Evolutionary conservation across 2,113 vertebrate species (phyloP), one percentile per base, ranked within the genome.

Genomic region (Eublepharis macularius): DNA sequence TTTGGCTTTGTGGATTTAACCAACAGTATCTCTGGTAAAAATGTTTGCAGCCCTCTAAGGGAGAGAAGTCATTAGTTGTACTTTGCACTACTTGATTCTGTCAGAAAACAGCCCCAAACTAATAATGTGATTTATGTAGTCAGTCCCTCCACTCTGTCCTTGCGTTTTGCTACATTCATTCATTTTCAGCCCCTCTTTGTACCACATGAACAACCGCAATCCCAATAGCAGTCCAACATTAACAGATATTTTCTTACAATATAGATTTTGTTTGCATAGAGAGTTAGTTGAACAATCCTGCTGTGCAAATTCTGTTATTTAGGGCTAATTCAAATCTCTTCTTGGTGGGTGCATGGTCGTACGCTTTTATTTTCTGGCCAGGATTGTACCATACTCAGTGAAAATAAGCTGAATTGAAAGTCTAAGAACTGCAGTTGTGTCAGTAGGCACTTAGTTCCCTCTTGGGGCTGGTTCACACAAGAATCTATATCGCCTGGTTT

Each of bases 191-290:
- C 2, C 4, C 9, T 65, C 73, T 34, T 2, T 86, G 86, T 69
- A 65, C 19, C 68, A 26, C 74, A 66, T 81, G 70, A 89, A 84
- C 0, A 39, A 91, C 87, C 91, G 79, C 43, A 87, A 47, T 60
- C 6, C 66, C 43, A 76, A 65, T 57, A 69, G 26, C 14, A 80
- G 14, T 84, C 72, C 92, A 94, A 85, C 2, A 57, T 36, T 80
- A 91, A 84, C 91, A 92, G 76, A 43, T 4, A 80, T 80, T 92
- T 92, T 87, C 82, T 91, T 94, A 84, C 89, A 87, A 80, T 74
- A 81, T 2, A 92, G 85, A 87, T 92, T 39, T 77, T 89, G 89
- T 92, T 86, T 90, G 41, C 68, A 86, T 92, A 92, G 32, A 0
- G 36, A 1, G 84, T 92, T 88, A 92, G 68, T 90, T 93, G 41